Conservation (phyloP, 1,140 invertebrate species). For the Venustaconcha ellipsiformis region DNA sequence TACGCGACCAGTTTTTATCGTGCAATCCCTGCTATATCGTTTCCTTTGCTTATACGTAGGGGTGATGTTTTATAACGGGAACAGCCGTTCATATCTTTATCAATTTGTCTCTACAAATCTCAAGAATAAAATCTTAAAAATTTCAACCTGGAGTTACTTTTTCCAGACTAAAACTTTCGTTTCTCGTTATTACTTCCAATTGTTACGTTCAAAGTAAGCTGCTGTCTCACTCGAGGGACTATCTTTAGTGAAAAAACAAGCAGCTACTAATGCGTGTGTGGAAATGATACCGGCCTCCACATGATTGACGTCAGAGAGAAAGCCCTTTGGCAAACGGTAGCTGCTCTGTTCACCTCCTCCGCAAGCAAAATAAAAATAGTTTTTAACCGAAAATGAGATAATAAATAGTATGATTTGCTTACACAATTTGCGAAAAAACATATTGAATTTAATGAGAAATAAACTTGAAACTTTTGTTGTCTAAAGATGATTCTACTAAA, state of each 20-base stretch:
- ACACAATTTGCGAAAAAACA: not conserved
- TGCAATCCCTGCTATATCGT: conserved; percentile 23
- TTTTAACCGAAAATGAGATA: conserved; percentile 6
- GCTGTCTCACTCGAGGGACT: conserved; percentile 40
- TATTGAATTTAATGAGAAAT: not conserved
- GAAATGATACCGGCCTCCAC: conserved; percentile 58
- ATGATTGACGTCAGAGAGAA: conserved; percentile 61
- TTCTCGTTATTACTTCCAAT: conserved; percentile 23
- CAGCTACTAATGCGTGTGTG: conserved; percentile 62
- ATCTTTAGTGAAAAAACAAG: conserved; percentile 55
- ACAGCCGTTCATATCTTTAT: conserved; percentile 45
- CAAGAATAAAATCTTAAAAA: conserved; percentile 19
- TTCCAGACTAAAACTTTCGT: not conserved
- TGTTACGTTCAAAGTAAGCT: conserved; percentile 30
- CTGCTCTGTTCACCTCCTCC: conserved; percentile 45
- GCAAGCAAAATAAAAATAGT: conserved; percentile 5
- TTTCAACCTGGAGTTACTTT: conserved; percentile 22
- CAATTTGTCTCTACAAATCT: conserved; percentile 5
- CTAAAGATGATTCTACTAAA: not conserved
- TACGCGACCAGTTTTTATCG: conserved; percentile 24
- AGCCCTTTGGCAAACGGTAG: conserved; percentile 54
- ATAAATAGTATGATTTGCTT: not conserved
- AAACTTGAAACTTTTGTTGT: not conserved
- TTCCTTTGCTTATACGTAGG: conserved; percentile 30
- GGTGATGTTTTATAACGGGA: conserved; percentile 62